Base-by-base conservation (phyloP, 2,113 vertebrate species). In the Casuarius casuarius region DNA sequence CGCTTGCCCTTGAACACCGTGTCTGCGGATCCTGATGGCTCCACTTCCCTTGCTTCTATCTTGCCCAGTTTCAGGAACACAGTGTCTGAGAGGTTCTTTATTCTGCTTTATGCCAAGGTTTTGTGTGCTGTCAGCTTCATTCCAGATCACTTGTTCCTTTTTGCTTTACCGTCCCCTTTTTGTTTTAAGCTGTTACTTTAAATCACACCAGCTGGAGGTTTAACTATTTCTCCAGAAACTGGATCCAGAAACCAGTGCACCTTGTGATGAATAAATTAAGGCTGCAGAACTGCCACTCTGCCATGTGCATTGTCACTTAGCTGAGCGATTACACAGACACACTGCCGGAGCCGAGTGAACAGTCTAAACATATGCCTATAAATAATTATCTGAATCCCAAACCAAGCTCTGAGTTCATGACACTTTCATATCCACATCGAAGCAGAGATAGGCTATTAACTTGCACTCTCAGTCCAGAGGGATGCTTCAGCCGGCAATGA, bases 231-330 rank as follows among this genome's bases (percentile, higher is more conserved):
- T 94, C 33, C 72, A 94, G 78, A 88, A 95, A 90, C 46, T 74
- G 48, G 68, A 90, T 83, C 72, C 83, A 86, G 89, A 91, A 95
- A 66, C 42, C 63, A 88, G 58, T 91, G 71, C 51, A 90, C 82
- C 72, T 92, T 92, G 62, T 87, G 77, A 84, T 94, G 89, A 94
- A 89, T 84, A 92, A 84, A 96, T 96, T 84, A 93, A 87, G 66
- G 76, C 66, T 94, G 65, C 77, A 65, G 89, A 96, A 70, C 52
- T 94, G 48, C 66, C 58, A 76, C 62, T 78, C 81, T 89, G 58
- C 88, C 40, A 56, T 46, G 23, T 70, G 52, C 70, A 58, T 84
- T 93, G 87, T 89, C 84, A 85, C 84, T 78, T 87, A 79, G 73
- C 48, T 52, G 44, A 93, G 62, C 0, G 2, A 25, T 67, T 73